A percentile compares a stretch with the other conserved stretches of the same genome.
phyloP scores from a whole-genome alignment of 2,888 invertebrate species.

The Andrena marginata region DNA sequence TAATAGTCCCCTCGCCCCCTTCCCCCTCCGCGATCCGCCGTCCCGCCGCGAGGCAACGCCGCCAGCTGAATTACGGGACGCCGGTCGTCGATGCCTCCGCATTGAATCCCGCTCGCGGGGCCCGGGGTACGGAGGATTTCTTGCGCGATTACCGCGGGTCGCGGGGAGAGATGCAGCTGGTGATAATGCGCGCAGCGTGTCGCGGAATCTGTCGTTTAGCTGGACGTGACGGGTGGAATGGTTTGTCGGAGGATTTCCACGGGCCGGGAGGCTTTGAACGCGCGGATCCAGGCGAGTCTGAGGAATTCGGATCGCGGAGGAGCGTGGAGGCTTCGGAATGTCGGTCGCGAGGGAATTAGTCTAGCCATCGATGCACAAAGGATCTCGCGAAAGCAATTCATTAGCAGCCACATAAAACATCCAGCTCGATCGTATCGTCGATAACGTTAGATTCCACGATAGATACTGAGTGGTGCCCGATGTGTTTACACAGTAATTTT shows the following conservation, averaged over 20 bases:
- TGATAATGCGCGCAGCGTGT: conserved; percentile 52
- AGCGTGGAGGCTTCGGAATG: neutral
- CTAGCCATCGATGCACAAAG: too few species aligned
- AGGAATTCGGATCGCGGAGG: neutral
- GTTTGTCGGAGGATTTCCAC: neutral
- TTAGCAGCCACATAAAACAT: too few species aligned
- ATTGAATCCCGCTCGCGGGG: conserved; percentile 41
- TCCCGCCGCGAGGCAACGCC: conserved; percentile 13
- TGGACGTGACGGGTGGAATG: conserved; percentile 40
- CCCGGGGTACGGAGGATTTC: conserved; percentile 51
- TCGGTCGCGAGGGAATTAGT: neutral
- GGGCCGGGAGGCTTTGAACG: neutral
- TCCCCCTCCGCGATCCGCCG: conserved; percentile 22
- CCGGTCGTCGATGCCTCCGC: conserved; percentile 36
- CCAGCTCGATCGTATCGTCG: too few species aligned
- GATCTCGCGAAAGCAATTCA: too few species aligned
- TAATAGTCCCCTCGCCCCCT: conserved; percentile 57
- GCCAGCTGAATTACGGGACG: conserved; percentile 51
- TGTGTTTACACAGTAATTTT: too few species aligned
- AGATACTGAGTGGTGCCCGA: neutral
- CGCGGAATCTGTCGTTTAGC: conserved; percentile 51
- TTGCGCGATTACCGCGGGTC: conserved; percentile 47
- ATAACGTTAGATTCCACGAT: neutral
- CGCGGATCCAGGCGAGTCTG: neutral
- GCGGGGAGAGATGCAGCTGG: conserved; percentile 53